Conservation (phyloP, 2,797 vertebrate species). For the Neomorphus geoffroyi region DNA sequence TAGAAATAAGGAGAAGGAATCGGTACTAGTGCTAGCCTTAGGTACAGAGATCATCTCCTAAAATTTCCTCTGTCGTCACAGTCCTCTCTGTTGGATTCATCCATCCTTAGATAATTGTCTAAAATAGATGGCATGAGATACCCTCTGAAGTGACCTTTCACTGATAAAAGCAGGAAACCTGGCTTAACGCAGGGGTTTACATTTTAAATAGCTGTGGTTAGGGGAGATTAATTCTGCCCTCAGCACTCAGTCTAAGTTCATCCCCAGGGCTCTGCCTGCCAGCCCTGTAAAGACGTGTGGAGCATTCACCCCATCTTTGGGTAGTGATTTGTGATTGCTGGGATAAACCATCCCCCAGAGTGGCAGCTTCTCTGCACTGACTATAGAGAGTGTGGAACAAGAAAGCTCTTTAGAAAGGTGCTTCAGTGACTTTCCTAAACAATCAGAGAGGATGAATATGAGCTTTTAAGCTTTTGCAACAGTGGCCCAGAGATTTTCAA, state of each 20-base stretch:
- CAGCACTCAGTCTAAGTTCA: slow-evolving; percentile 10
- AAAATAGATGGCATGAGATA: neutral
- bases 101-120: neutral
- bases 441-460: accelerated
- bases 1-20: neutral
- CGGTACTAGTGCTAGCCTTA: neutral
- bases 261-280: neutral
- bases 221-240: slow-evolving; percentile 27
- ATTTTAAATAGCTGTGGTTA: neutral
- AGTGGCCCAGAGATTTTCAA: neutral
- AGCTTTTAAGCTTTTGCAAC: neutral
- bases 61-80: neutral
- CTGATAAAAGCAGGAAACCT: slow-evolving; percentile 40
- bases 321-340: neutral
- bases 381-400: neutral
- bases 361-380: neutral
- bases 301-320: neutral
- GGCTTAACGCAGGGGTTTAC: slow-evolving; percentile 13
- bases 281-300: neutral
- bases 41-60: neutral
- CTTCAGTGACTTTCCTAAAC: neutral
- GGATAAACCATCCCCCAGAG: neutral
- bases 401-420: neutral
- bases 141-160: slow-evolving; percentile 4
- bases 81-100: neutral